These are phyloP conservation scores for Dicyrtomina minuta DNA, from an alignment of 2,888 invertebrate species.

Conservation along the genomic window DNA sequence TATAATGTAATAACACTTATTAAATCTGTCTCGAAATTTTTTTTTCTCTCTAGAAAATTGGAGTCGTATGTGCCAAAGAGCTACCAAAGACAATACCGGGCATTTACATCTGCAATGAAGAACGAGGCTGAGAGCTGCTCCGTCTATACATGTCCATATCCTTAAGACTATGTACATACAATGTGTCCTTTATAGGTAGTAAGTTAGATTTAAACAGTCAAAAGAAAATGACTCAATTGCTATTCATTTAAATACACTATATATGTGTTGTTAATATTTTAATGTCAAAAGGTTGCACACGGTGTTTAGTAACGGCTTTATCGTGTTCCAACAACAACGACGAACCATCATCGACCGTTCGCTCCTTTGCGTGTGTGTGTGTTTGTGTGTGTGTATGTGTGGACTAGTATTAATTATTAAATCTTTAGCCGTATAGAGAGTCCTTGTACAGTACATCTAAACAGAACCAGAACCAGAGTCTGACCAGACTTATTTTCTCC, in stretches of 20 bases:
- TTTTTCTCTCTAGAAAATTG: slow-evolving; percentile 11
- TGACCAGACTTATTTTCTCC: too few species aligned
- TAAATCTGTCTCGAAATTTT: background rate
- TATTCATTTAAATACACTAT: background rate
- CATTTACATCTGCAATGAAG: slow-evolving; percentile 21
- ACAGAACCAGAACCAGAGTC: too few species aligned
- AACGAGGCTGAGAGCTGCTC: background rate
- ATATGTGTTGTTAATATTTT: background rate
- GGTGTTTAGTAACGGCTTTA: too few species aligned
- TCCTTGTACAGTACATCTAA: too few species aligned
- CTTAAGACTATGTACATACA: too few species aligned
- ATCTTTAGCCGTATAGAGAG: background rate
- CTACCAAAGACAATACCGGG: slow-evolving; percentile 27
- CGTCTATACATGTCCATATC: background rate
- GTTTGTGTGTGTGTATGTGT: too few species aligned
- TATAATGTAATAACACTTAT: too few species aligned
- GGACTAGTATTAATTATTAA: background rate
- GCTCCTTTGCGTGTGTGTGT: background rate
- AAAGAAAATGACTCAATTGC: background rate
- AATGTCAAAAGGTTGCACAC: slow-evolving; percentile 7
- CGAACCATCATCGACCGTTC: background rate
- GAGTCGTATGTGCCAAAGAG: slow-evolving; percentile 17
- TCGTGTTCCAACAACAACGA: too few species aligned
- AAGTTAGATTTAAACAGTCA: too few species aligned
- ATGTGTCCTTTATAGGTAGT: too few species aligned